phyloP scores from a whole-genome alignment of 2,113 vertebrate species.

The Gavialis gangeticus region DNA sequence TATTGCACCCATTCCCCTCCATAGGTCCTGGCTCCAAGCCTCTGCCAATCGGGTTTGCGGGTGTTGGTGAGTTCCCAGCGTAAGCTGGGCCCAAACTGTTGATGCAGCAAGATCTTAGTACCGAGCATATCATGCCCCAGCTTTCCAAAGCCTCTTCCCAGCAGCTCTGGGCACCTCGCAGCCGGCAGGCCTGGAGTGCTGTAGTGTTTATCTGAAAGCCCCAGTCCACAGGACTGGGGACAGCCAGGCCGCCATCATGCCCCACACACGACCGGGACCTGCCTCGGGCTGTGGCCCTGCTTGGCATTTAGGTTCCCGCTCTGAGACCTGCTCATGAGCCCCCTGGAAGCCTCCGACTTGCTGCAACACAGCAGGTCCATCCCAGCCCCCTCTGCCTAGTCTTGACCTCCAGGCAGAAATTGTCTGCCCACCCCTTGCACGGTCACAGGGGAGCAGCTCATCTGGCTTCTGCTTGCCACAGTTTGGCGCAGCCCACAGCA shows the following conservation, averaged over 20 bases:
- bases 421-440: background rate
- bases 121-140: background rate
- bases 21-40: fast-evolving
- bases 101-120: background rate
- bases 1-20: background rate
- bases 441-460: background rate
- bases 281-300: background rate
- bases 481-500: background rate
- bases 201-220: background rate
- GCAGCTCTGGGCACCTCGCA: background rate
- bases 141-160: background rate
- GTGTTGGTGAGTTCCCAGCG: fast-evolving
- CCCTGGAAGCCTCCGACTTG: too few relatives aligned
- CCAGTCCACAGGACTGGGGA: background rate
- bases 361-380: background rate
- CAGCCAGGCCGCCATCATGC: background rate
- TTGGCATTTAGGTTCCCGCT: background rate
- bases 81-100: fast-evolving
- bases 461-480: background rate
- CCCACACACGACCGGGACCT: background rate
- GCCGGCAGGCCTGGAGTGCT: background rate
- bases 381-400: background rate
- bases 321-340: too few relatives aligned
- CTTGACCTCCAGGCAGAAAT: background rate
- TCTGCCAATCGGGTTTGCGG: fast-evolving